Conservation (phyloP, 2,113 vertebrate genomes). For the Hemiscyllium ocellatum region DNA sequence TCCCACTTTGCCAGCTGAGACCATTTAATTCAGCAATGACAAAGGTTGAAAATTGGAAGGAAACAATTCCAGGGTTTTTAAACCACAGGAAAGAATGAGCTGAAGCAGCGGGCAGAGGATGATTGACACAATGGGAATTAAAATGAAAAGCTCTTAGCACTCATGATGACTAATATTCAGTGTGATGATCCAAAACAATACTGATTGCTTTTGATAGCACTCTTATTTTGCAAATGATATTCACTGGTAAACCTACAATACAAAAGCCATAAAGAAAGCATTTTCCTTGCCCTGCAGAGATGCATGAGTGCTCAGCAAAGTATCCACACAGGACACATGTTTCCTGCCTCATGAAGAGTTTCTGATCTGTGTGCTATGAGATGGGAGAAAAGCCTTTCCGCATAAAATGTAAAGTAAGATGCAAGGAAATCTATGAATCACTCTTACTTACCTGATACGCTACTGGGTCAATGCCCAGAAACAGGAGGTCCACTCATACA, state of each 20-base stretch:
- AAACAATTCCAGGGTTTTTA: neutral
- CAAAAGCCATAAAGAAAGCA: neutral
- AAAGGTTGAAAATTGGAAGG: neutral
- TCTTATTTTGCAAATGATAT: neutral
- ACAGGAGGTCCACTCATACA: neutral
- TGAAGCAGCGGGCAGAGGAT: neutral
- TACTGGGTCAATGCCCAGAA: neutral
- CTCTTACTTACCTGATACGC: neutral
- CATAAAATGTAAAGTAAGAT: neutral
- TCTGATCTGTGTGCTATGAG: neutral
- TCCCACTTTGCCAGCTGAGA: neutral
- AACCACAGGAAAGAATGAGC: neutral
- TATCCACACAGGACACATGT: neutral
- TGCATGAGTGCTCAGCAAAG: neutral
- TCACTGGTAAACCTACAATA: neutral
- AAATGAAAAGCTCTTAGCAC: neutral
- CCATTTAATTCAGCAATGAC: neutral
- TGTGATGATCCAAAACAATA: neutral
- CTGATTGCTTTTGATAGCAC: neutral
- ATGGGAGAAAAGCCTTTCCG: neutral
- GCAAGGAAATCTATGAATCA: neutral
- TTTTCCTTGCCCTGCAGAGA: neutral
- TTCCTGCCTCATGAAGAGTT: neutral
- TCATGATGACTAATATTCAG: neutral
- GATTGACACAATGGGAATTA: neutral